Conservation (phyloP, 2,797 vertebrate species). For the Oreochromis grahami region DNA sequence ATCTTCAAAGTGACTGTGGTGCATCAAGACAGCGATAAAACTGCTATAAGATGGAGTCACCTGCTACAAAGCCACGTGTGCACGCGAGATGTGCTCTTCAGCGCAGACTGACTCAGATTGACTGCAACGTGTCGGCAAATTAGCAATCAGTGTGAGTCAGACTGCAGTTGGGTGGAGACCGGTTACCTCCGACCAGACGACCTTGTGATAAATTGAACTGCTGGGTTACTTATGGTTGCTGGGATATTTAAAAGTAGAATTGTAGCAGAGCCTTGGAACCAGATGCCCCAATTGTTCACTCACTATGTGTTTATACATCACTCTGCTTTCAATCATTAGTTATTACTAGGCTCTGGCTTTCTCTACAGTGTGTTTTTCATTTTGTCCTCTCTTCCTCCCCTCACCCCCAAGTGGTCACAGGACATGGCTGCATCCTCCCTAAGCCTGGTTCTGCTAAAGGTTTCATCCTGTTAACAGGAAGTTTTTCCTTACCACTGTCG, state of each 20-base stretch:
- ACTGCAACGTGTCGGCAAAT: background rate
- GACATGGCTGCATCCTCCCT: background rate
- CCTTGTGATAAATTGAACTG: background rate
- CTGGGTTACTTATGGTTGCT: background rate
- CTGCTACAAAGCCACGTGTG: background rate
- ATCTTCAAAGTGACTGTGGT: background rate
- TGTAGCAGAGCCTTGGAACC: background rate
- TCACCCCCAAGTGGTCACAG: background rate
- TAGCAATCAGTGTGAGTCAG: background rate
- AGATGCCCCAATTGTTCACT: background rate
- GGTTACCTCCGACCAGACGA: background rate
- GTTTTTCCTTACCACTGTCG: background rate
- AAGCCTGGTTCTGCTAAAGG: accelerated
- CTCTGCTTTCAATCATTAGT: background rate
- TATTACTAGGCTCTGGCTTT: background rate
- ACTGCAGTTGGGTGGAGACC: background rate
- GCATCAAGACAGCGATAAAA: background rate
- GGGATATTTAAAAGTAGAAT: background rate
- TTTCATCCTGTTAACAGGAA: background rate
- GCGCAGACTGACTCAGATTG: background rate
- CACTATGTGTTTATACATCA: background rate
- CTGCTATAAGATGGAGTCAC: background rate
- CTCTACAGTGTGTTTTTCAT: background rate
- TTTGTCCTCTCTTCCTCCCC: background rate
- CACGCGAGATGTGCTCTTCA: background rate